Percentiles rank a stretch among this genome's conserved stretches.
phyloP scores from a whole-genome alignment of 2,113 vertebrate species.

The Crotalus viridis region DNA sequence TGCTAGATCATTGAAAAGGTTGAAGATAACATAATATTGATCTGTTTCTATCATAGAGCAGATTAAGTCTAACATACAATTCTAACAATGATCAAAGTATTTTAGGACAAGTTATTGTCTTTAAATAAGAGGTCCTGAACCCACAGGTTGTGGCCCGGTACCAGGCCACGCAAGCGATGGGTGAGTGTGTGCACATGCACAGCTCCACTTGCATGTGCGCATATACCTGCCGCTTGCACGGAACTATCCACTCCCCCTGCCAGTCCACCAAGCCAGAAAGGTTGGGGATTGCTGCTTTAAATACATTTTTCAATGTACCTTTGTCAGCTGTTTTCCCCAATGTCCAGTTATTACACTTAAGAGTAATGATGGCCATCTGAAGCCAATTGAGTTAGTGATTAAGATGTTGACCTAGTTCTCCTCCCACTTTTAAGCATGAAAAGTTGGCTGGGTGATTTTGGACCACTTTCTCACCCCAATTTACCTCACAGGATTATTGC shows the following conservation, averaged over 20 bases:
- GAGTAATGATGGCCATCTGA: not conserved
- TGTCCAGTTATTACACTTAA: not conserved
- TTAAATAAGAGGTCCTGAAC: not conserved
- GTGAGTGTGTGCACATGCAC: not conserved
- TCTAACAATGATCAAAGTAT: not conserved
- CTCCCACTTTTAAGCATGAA: not conserved
- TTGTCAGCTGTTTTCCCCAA: not conserved
- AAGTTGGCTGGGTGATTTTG: not conserved
- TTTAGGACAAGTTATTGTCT: not conserved
- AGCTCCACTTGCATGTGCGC: not conserved
- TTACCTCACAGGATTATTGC: not conserved
- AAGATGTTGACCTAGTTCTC: not conserved
- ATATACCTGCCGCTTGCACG: fast-evolving
- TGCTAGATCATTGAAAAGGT: not conserved
- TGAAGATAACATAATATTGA: not conserved
- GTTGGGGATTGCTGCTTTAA: not conserved
- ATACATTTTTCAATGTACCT: not conserved
- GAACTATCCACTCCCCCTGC: not conserved
- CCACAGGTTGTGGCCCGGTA: too few species aligned
- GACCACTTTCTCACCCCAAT: not conserved
- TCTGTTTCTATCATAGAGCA: not conserved
- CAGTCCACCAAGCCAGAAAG: not conserved
- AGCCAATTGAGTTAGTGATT: not conserved
- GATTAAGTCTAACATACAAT: not conserved
- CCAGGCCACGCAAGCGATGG: fast-evolving